Conservation (phyloP, 1,140 invertebrate species). For the Bombus pyrosoma region DNA sequence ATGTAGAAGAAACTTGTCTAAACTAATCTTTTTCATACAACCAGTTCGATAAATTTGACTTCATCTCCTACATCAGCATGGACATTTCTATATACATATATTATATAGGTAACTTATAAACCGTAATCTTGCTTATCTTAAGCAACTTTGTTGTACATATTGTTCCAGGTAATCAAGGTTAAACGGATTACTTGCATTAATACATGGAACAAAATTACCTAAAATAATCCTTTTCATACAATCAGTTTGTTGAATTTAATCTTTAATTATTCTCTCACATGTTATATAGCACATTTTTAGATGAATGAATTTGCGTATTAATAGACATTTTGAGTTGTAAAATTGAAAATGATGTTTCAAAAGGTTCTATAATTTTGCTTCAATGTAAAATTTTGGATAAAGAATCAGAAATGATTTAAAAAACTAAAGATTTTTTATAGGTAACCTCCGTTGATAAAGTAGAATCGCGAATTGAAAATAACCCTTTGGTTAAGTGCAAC, state of each 20-base stretch:
- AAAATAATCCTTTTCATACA: background rate
- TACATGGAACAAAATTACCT: background rate
- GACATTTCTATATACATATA: too few species aligned
- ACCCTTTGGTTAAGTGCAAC: background rate
- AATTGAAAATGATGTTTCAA: too few species aligned
- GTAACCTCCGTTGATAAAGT: background rate
- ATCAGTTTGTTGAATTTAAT: background rate
- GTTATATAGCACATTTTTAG: too few species aligned
- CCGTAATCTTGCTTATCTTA: background rate
- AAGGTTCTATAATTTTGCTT: background rate
- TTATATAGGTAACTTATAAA: background rate
- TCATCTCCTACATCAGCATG: background rate
- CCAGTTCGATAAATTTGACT: background rate
- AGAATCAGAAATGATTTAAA: background rate
- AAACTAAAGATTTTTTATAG: background rate
- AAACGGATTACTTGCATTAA: background rate
- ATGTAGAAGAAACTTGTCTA: background rate
- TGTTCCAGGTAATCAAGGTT: background rate
- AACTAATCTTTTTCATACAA: background rate
- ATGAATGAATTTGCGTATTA: too few species aligned
- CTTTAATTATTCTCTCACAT: too few species aligned
- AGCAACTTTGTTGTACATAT: too few species aligned
- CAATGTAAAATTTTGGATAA: background rate
- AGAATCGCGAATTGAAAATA: background rate
- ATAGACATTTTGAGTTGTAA: too few species aligned